Evolutionary conservation across 2,113 vertebrate genomes (phyloP).

Genomic region (Murina feae): DNA sequence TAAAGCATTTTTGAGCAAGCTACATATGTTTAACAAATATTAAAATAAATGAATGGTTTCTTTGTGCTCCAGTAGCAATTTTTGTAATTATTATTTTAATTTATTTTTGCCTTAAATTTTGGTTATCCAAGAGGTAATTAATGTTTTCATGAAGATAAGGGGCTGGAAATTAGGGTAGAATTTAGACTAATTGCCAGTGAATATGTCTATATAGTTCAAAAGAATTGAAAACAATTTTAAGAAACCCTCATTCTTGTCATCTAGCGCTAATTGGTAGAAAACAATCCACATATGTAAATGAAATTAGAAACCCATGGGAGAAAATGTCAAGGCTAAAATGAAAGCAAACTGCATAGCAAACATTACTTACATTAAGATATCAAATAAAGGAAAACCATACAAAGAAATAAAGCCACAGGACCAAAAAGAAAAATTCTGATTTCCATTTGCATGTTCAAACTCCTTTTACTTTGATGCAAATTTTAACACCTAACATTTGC

Average conservation of each 20-base stretch:
- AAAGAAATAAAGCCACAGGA: neutral
- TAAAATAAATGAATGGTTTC: neutral
- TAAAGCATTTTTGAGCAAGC: neutral
- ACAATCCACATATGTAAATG: conserved; percentile 13
- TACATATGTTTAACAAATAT: neutral
- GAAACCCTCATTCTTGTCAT: conserved; percentile 11
- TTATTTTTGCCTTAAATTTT: neutral
- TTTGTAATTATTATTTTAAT: neutral
- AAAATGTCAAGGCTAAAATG: conserved; percentile 21
- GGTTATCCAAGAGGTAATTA: neutral
- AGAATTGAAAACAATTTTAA: conserved; percentile 14
- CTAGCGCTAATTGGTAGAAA: conserved; percentile 15
- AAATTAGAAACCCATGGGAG: neutral
- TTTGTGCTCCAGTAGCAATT: neutral
- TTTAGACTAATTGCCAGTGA: conserved; percentile 43
- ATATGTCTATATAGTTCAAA: neutral
- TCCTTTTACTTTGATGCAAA: neutral
- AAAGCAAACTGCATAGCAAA: conserved; percentile 21
- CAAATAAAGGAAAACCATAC: neutral
- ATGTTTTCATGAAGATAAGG: neutral
- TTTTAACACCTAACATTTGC: neutral
- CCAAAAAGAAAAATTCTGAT: neutral
- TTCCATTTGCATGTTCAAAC: neutral
- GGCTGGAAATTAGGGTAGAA: neutral
- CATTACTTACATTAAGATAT: neutral